Percentiles rank a stretch among this genome's conserved stretches.
Conservation (phyloP, 2,888 invertebrate species). For the Gisinianus flammeolus region DNA sequence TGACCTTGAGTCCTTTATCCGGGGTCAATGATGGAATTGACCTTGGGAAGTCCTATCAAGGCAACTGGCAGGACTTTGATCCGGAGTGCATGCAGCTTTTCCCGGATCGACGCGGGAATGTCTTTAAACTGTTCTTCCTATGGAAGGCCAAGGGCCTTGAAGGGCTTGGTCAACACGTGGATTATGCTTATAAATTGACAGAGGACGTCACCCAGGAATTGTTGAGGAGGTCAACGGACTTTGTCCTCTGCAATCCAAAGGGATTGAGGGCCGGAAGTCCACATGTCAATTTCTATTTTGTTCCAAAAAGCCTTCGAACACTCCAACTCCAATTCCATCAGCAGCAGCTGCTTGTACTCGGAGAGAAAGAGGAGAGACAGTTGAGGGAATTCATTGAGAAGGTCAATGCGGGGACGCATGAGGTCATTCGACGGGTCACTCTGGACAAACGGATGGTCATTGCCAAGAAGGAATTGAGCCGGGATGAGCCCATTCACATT, state of each 20-base stretch:
- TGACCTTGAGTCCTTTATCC: neutral
- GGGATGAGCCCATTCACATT: neutral
- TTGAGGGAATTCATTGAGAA: neutral
- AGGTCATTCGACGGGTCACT: neutral
- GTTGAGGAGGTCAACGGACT: neutral
- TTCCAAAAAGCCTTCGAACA: neutral
- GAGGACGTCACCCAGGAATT: neutral
- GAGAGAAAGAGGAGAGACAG: neutral
- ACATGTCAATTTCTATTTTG: constrained; percentile 15
- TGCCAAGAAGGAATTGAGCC: neutral
- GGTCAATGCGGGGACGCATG: neutral
- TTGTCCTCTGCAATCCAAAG: constrained; percentile 1
- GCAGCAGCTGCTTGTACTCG: no score
- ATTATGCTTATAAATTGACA: constrained; percentile 27
- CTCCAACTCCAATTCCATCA: no score
- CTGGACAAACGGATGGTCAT: neutral
- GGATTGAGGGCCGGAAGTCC: neutral
- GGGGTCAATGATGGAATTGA: neutral
- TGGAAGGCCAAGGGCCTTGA: constrained; percentile 37
- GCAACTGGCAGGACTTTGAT: neutral
- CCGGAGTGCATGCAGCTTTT: neutral
- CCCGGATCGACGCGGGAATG: constrained; percentile 21
- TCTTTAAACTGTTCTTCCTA: constrained; percentile 33
- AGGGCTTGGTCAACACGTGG: constrained; percentile 35
- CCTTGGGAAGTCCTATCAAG: neutral